Percentiles rank a stretch among this genome's conserved stretches.
Evolutionary conservation across 2,888 invertebrate species (phyloP).

Genomic region (Muscina levida): DNA sequence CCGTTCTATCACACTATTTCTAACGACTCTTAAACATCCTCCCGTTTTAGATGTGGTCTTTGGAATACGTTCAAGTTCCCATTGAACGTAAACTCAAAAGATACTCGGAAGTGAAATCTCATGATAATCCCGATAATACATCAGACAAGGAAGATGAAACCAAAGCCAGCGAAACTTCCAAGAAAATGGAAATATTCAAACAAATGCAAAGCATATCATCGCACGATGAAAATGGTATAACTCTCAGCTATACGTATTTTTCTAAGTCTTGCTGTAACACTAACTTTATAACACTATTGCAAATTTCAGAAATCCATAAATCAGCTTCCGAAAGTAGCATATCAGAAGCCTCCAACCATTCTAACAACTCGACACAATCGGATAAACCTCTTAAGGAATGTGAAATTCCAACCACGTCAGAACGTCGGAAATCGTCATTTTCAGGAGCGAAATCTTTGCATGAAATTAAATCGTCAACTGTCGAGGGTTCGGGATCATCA

Average conservation of each 20-base stretch:
- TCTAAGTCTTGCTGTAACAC: too few relatives aligned
- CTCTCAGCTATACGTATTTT: background rate
- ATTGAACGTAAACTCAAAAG: constrained; percentile 79
- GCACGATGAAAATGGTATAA: constrained; percentile 83
- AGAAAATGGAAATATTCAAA: constrained; percentile 84
- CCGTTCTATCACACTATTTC: too few relatives aligned
- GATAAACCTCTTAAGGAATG: constrained; percentile 82
- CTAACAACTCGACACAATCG: constrained; percentile 86
- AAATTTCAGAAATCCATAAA: constrained; percentile 84
- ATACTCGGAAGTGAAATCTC: constrained; percentile 80
- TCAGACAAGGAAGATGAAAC: constrained; percentile 58
- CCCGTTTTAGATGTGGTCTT: constrained; percentile 94
- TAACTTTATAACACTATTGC: background rate
- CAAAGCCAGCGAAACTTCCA: constrained; percentile 66
- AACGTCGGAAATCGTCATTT: constrained; percentile 77
- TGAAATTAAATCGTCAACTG: constrained; percentile 79
- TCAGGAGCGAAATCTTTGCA: constrained; percentile 79
- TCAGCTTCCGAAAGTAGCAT: constrained; percentile 94
- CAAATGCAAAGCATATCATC: constrained; percentile 86
- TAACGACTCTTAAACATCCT: background rate
- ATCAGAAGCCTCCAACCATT: constrained; percentile 87
- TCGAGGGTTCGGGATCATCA: constrained; percentile 72
- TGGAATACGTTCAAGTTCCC: constrained; percentile 94
- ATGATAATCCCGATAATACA: constrained; percentile 80
- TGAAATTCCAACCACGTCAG: constrained; percentile 57